phyloP scores from a whole-genome alignment of 1,140 invertebrate species.

The Caenorhabditis briggsae region DNA sequence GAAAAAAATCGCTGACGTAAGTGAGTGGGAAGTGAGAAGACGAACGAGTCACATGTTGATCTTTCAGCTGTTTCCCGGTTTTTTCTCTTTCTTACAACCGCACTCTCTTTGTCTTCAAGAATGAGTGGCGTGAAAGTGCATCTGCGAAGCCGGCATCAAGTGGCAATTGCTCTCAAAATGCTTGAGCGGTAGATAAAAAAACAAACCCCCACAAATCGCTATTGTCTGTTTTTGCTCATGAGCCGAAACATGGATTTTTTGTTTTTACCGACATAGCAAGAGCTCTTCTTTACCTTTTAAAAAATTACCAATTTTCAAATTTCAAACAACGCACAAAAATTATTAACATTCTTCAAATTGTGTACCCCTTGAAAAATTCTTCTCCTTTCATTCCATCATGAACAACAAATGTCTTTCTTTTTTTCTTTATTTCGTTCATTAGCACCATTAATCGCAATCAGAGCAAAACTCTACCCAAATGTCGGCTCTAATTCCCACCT shows the following conservation, averaged over 20 bases:
- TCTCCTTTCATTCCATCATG: too few relatives aligned
- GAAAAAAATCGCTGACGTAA: conserved; percentile 27
- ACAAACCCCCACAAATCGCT: not conserved
- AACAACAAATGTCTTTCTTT: too few relatives aligned
- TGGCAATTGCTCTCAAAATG: not conserved
- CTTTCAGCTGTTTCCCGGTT: conserved; percentile 32
- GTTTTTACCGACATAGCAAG: too few relatives aligned
- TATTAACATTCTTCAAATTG: too few relatives aligned
- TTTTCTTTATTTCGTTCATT: too few relatives aligned
- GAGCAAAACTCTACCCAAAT: not conserved
- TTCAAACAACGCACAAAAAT: too few relatives aligned
- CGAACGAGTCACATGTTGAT: conserved; percentile 38
- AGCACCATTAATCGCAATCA: not conserved
- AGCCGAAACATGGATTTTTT: too few relatives aligned
- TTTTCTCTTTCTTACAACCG: not conserved
- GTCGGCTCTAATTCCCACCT: conserved; percentile 31
- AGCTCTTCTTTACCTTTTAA: too few relatives aligned
- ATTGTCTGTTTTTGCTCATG: too few relatives aligned
- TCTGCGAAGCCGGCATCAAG: not conserved
- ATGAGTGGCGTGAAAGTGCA: conserved; percentile 14
- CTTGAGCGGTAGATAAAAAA: not conserved
- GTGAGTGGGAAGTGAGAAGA: not conserved
- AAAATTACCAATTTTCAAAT: too few relatives aligned
- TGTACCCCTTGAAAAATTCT: too few relatives aligned
- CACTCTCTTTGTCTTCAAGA: conserved; percentile 18